Evolutionary conservation across 2,888 invertebrate genomes (phyloP).

Genomic region (Drosophila peninsularis): DNA sequence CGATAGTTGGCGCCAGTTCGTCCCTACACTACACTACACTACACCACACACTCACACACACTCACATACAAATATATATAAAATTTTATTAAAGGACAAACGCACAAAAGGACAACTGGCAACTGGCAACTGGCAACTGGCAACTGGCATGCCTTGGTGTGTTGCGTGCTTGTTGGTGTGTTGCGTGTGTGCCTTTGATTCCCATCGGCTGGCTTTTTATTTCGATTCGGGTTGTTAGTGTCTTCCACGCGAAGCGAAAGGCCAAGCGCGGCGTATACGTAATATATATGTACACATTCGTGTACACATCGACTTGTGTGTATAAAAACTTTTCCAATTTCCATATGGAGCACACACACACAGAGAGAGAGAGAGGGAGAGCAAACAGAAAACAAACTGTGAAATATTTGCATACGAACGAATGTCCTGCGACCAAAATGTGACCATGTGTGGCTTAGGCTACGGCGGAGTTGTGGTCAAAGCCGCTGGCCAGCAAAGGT

Average conservation of each 20-base stretch:
- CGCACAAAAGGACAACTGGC: conserved; percentile 61
- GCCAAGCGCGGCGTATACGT: conserved; percentile 52
- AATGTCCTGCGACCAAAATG: conserved; percentile 65
- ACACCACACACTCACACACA: conserved; percentile 9
- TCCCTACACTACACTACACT: conserved; percentile 35
- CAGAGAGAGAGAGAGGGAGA: conserved; percentile 29
- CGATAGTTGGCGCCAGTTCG: conserved; percentile 71
- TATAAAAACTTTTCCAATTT: conserved; percentile 73
- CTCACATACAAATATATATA: conserved; percentile 28
- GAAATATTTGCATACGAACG: conserved; percentile 73
- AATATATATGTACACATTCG: not conserved
- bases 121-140: conserved; percentile 42
- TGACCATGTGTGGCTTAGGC: not conserved
- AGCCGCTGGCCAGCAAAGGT: conserved; percentile 55
- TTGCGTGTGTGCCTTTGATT: conserved; percentile 43
- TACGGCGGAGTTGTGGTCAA: conserved; percentile 8
- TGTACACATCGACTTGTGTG: conserved; percentile 3
- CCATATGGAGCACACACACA: conserved; percentile 60
- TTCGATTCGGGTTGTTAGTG: conserved; percentile 39
- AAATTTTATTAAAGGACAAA: conserved; percentile 57
- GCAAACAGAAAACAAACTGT: conserved; percentile 49
- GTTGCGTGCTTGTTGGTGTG: conserved; percentile 13
- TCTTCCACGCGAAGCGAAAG: conserved; percentile 57
- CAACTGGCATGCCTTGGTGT: conserved; percentile 31
- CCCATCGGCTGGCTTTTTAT: conserved; percentile 48